Conservation (phyloP, 2,797 vertebrate species). For the Parauchenoglanis ngamensis region DNA sequence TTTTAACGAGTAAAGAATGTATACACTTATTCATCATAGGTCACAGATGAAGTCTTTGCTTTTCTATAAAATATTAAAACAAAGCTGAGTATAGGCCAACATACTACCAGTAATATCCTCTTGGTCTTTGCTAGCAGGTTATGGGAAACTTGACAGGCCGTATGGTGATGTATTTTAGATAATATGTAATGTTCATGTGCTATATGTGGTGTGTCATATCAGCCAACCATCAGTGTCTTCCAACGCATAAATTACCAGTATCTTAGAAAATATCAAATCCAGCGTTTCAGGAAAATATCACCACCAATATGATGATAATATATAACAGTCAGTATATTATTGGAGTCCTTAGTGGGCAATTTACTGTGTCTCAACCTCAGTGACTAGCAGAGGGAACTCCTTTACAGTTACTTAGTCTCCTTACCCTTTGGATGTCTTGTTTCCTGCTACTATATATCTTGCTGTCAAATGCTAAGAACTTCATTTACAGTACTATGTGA, state of each 20-base stretch:
- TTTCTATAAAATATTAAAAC: neutral
- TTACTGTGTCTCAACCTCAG: neutral
- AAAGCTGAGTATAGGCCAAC: neutral
- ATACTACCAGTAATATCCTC: neutral
- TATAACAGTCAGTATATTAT: neutral
- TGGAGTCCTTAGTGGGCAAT: neutral
- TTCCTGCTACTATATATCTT: slow-evolving; percentile 4
- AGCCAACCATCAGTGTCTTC: neutral
- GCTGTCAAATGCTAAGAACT: slow-evolving; percentile 30
- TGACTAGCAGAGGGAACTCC: neutral
- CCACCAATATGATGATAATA: neutral
- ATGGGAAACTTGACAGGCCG: neutral
- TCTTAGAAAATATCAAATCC: neutral
- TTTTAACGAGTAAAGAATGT: neutral
- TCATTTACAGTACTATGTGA: slow-evolving; percentile 14
- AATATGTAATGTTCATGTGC: neutral
- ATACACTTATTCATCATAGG: neutral
- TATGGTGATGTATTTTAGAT: neutral
- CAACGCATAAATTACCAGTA: too few species aligned
- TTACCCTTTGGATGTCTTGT: slow-evolving; percentile 18
- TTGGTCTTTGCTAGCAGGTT: neutral
- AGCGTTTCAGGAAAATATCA: neutral
- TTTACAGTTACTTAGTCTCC: slow-evolving; percentile 14
- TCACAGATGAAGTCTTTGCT: neutral
- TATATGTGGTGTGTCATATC: neutral